Conservation (phyloP, 2,797 vertebrate genomes). For the Liparis tanakae region DNA sequence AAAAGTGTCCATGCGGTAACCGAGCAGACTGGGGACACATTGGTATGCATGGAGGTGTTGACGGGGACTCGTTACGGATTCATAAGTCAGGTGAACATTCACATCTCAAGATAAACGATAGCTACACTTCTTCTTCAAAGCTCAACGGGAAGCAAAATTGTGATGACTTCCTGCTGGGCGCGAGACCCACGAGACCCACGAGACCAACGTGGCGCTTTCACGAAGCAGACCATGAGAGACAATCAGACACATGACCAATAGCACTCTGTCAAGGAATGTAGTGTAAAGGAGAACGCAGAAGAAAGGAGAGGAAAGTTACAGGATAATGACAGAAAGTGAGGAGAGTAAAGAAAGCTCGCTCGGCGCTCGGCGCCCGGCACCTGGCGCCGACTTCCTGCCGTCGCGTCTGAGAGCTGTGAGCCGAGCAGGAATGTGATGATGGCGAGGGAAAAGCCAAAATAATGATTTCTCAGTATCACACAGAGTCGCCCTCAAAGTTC, state of each 20-base stretch:
- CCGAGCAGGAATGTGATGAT: conserved; percentile 16
- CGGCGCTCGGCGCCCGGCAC: too few species aligned
- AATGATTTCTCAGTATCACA: conserved; percentile 51
- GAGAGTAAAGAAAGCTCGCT: conserved; percentile 21
- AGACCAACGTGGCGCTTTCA: background rate
- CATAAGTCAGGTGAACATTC: too few species aligned
- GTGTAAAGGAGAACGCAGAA: background rate
- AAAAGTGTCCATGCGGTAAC: too few species aligned
- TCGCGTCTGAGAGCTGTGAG: conserved; percentile 54
- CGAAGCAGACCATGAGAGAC: background rate
- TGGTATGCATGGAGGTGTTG: too few species aligned
- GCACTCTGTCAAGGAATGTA: background rate
- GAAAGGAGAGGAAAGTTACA: background rate
- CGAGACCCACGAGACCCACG: background rate
- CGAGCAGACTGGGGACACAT: too few species aligned
- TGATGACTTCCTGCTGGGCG: background rate
- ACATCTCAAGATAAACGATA: too few species aligned
- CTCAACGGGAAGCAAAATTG: too few species aligned
- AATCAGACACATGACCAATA: background rate
- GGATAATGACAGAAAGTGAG: background rate
- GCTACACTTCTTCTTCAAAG: too few species aligned
- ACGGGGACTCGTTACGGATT: too few species aligned
- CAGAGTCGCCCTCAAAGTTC: conserved; percentile 39
- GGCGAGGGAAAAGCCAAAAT: conserved; percentile 34
- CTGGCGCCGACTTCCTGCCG: background rate